Conservation (phyloP, 92 coral and sea anemone genomes). For the Palythoa grandiflora region DNA sequence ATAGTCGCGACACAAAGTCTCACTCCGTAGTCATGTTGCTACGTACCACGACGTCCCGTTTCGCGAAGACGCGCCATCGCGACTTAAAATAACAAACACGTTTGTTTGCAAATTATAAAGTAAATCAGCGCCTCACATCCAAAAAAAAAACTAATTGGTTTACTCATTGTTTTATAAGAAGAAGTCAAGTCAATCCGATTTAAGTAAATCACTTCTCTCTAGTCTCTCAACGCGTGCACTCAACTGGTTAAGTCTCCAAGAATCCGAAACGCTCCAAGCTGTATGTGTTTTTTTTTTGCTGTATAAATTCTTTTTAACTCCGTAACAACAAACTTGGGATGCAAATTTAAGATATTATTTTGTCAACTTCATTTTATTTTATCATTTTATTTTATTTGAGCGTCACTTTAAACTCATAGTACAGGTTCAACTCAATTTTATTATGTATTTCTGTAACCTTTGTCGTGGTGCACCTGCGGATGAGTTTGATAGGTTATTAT, state of each 20-base stretch:
- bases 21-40: neutral
- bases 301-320: neutral
- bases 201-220: neutral
- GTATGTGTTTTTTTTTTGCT: neutral
- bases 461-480: too few species aligned
- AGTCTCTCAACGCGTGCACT: neutral
- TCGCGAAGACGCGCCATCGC: neutral
- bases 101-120: too few species aligned
- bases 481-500: too few species aligned
- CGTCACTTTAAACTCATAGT: conserved; percentile 1
- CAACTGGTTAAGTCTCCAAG: too few species aligned
- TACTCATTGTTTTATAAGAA: neutral
- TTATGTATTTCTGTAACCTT: neutral
- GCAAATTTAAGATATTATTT: neutral
- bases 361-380: neutral
- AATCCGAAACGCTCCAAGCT: neutral
- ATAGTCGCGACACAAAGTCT: neutral
- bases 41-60: neutral
- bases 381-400: neutral
- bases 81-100: conserved; percentile 4
- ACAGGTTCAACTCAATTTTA: neutral
- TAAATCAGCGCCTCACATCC: neutral
- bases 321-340: neutral
- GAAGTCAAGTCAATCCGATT: neutral
- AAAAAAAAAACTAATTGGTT: neutral